Base-by-base conservation (phyloP, 1,140 invertebrate species). In the Tetramorium alpestre region DNA sequence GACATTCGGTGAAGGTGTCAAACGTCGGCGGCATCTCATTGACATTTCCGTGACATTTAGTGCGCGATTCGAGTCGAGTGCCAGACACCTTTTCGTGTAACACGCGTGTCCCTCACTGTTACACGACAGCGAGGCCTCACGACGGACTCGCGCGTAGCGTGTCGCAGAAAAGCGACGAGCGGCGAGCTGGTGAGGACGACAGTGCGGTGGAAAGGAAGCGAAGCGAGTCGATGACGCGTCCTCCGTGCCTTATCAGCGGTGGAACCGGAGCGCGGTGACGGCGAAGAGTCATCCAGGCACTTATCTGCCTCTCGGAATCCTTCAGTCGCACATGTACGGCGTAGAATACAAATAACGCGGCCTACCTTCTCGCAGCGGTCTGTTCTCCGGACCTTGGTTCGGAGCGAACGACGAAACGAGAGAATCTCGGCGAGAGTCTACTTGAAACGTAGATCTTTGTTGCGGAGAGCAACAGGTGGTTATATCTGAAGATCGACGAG, bases 1-100 rank as follows among this genome's bases (percentile, higher is more conserved):
- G 84, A 86, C 78, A 84, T 73, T 60, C 86, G 38, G 90, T 91
- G 89, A 91, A 92, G 91, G 88, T 93, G 91, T 89, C 89, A 90
- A 90, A 89, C 92, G 92, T 87, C 89, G 81, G 73, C 80, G 85
- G 72, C 81, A 82, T 75, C 88, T 91, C 84, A 87, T 90, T 92
- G 91, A 93, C 92, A 93, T 92, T 93, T 92, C 85, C 89, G 77
- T 92, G 92, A 93, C 92, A 93, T 92, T 93, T 93, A 87, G 89
- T 88, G 87, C 89, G 89, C 78, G 89, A 86, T 88, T 80, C 86
- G 69, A 90, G 69, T 49, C 81, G 76, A 65, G 62, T 81, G 85
- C 62, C 56, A 77, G 60, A 67, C 77, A 56, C 56, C 58, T 77
- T 86, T 90, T 80, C 89, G 89, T 90, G 78, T 88, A 69, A 87